phyloP scores from a whole-genome alignment of 2,797 vertebrate genomes.

The Podargus strigoides region DNA sequence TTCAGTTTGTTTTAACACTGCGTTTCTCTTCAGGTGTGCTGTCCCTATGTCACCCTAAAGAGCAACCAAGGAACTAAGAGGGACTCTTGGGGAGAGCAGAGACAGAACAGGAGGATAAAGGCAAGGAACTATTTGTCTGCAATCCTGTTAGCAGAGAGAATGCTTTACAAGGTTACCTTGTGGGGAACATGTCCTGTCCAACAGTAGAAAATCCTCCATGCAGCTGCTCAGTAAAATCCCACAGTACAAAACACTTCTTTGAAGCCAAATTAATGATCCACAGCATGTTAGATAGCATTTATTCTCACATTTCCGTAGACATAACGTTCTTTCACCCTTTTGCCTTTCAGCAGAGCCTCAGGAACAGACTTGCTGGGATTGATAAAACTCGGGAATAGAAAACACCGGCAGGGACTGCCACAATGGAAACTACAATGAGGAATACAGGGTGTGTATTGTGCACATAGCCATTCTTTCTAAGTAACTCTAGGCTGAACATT shows the following conservation, averaged over 20 bases:
- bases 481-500: neutral
- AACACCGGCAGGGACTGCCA: conserved; percentile 2
- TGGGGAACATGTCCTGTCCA: neutral
- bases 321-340: conserved; percentile 1
- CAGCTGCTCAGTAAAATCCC: conserved; percentile 22
- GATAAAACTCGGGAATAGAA: neutral
- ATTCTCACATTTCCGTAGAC: neutral
- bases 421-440: neutral
- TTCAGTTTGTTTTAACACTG: neutral
- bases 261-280: conserved; percentile 51
- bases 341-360: conserved; percentile 26
- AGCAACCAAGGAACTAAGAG: neutral
- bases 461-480: neutral
- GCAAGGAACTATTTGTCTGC: conserved; percentile 11
- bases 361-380: conserved; percentile 10
- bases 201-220: neutral
- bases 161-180: conserved; percentile 24
- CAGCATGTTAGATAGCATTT: neutral
- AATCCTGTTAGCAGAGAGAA: neutral
- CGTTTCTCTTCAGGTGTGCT: neutral
- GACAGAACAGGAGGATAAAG: conserved; percentile 22
- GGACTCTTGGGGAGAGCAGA: neutral
- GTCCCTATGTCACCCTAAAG: neutral
- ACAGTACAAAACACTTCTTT: neutral
- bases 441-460: neutral